Evolutionary conservation across 2,113 vertebrate species (phyloP).

Genomic region (Xerus inauris): DNA sequence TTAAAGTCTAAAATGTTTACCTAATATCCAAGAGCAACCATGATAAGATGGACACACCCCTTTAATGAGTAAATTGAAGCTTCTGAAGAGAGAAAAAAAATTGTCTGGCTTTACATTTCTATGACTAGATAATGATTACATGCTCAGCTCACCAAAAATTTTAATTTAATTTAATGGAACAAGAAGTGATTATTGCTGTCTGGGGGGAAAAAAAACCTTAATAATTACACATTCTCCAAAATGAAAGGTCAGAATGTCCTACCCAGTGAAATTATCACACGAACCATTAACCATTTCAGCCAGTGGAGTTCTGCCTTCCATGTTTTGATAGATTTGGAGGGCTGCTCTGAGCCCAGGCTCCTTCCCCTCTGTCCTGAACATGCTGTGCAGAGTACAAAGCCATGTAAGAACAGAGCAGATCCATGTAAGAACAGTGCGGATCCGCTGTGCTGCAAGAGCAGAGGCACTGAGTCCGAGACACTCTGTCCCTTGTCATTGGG

Average conservation of each 20-base stretch:
- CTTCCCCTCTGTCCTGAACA: fast-evolving
- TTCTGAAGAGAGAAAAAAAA: background rate
- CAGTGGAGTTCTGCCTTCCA: background rate
- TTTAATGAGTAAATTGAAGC: background rate
- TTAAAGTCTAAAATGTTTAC: background rate
- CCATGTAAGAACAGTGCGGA: fast-evolving
- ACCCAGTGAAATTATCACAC: background rate
- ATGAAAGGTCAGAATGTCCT: slow-evolving; percentile 64
- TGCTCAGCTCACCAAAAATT: background rate
- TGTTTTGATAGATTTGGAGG: background rate
- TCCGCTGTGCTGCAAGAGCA: fast-evolving
- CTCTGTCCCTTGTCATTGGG: background rate
- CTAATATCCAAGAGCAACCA: background rate
- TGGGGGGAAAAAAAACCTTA: background rate
- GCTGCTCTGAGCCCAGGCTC: background rate
- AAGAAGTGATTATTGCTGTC: background rate
- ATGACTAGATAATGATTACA: background rate
- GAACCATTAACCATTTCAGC: slow-evolving; percentile 35
- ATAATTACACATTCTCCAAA: slow-evolving; percentile 53
- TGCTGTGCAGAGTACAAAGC: background rate
- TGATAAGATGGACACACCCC: background rate
- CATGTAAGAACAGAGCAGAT: fast-evolving
- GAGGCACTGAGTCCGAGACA: background rate
- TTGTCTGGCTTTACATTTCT: background rate
- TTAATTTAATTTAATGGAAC: slow-evolving; percentile 20